phyloP scores from a whole-genome alignment of 2,797 vertebrate species.

The Propithecus perrieri region DNA sequence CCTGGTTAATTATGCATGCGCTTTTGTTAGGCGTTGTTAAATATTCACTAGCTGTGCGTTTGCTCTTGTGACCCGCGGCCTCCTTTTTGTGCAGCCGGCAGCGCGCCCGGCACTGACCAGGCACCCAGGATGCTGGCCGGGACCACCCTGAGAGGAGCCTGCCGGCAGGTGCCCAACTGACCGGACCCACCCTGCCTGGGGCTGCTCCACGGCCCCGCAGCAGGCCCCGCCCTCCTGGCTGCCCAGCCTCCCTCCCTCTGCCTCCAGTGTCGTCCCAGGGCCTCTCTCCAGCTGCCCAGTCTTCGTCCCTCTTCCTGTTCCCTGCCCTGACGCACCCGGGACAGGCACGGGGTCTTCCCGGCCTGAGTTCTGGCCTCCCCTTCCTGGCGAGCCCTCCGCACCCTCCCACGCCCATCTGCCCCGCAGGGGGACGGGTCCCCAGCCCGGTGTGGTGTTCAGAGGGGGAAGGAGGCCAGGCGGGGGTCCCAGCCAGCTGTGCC shows the following conservation, averaged over 20 bases:
- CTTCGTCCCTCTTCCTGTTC: neutral
- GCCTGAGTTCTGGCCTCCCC: neutral
- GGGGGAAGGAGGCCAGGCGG: neutral
- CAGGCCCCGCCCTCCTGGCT: rapidly evolving
- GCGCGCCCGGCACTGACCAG: rapidly evolving
- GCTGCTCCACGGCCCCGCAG: neutral
- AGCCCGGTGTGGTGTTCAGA: no score
- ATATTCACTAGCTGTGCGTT: conserved; percentile 84
- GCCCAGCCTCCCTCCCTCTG: rapidly evolving
- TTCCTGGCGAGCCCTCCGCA: neutral
- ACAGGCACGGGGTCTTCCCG: neutral
- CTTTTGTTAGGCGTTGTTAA: conserved; percentile 85
- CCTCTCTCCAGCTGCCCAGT: no score
- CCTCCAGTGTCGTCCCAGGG: rapidly evolving
- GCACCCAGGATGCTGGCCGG: neutral
- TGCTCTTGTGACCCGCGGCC: conserved; percentile 77
- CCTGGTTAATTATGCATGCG: conserved; percentile 87
- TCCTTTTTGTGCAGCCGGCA: neutral
- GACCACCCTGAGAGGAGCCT: rapidly evolving
- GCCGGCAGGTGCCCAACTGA: neutral
- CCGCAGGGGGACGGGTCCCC: rapidly evolving
- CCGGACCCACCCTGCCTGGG: rapidly evolving
- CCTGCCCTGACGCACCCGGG: neutral
- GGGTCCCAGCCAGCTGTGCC: rapidly evolving
- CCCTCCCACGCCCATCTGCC: neutral